Conservation (phyloP, 2,113 vertebrate genomes). For the Prunella fulvescens region DNA sequence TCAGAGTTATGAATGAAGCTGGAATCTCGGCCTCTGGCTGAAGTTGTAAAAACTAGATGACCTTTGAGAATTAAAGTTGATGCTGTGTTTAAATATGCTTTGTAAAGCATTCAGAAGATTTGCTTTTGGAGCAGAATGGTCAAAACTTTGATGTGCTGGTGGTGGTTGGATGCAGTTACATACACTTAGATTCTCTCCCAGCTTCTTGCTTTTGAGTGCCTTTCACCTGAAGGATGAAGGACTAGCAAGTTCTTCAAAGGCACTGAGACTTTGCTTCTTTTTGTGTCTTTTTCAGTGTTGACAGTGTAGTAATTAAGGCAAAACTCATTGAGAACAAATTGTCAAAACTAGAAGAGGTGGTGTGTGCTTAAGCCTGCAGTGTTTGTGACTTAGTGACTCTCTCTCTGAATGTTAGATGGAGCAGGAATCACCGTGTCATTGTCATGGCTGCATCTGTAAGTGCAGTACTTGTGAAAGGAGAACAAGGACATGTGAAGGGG, state of each 20-base stretch:
- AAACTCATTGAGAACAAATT: not conserved
- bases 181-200: accelerated
- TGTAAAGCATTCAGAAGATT: not conserved
- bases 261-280: not conserved
- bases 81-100: not conserved
- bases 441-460: not conserved
- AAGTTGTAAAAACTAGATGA: not conserved
- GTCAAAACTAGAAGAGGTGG: not conserved
- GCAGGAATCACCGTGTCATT: not conserved
- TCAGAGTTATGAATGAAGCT: not conserved
- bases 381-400: not conserved
- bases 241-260: not conserved
- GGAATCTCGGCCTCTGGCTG: not conserved
- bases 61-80: not conserved
- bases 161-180: not conserved
- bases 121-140: not conserved
- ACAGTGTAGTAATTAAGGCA: not conserved
- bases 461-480: not conserved
- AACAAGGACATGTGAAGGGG: not conserved
- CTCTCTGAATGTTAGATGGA: not conserved
- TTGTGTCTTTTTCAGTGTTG: not conserved
- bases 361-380: not conserved
- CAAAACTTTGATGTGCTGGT: not conserved
- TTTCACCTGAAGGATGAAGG: not conserved
- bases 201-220: not conserved